A percentile compares a stretch with the other conserved stretches of the same genome.
These are phyloP conservation scores for Cistogaster globosa DNA, from an alignment of 2,888 invertebrate genomes.

Conservation along the genomic window DNA sequence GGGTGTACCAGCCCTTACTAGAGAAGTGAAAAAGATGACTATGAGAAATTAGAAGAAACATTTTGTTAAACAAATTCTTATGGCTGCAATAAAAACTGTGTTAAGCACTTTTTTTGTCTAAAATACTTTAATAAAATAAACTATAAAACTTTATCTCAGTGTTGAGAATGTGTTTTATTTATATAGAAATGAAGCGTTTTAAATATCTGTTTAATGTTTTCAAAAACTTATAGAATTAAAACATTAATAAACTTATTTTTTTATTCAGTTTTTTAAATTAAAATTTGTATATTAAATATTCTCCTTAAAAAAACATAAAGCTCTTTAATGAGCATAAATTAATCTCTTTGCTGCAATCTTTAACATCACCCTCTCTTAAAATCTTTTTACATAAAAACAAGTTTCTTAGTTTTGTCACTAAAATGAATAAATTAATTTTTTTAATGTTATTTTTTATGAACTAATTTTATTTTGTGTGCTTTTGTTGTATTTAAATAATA, in stretches of 20 bases:
- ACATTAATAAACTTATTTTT: neutral
- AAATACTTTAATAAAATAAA: no score
- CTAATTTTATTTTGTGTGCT: slow-evolving; percentile 11
- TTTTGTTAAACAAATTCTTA: no score
- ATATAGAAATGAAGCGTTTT: no score
- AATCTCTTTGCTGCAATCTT: neutral
- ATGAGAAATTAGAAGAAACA: no score
- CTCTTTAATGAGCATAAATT: neutral
- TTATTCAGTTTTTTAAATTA: neutral
- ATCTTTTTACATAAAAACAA: neutral
- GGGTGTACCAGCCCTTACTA: no score
- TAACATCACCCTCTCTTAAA: neutral
- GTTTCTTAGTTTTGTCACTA: neutral
- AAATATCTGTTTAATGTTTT: slow-evolving; percentile 47
- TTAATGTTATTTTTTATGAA: neutral
- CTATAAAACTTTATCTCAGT: no score
- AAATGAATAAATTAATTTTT: neutral
- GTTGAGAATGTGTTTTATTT: neutral
- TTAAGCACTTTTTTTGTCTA: no score
- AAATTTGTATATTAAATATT: neutral
- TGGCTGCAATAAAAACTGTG: no score
- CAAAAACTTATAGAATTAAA: slow-evolving; percentile 26
- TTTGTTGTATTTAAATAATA: slow-evolving; percentile 13
- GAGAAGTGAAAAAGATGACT: no score
- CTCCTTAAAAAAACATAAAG: neutral